Percentiles rank a stretch among this genome's conserved stretches.
Evolutionary conservation across 2,888 invertebrate genomes (phyloP).

Genomic region (Trisateles emortualis): DNA sequence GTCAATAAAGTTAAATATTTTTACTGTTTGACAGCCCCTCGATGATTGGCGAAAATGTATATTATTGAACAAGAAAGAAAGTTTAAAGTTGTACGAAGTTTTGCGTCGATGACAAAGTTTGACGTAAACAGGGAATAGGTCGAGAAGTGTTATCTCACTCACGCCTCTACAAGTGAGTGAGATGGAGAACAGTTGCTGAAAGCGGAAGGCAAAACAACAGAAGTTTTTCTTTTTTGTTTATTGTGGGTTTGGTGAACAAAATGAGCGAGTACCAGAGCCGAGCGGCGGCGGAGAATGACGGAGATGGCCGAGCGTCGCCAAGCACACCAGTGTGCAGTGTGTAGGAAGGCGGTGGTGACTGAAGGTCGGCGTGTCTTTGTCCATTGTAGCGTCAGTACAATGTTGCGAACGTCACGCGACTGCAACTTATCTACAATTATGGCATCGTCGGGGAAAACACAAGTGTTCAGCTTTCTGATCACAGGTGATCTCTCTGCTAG

Average conservation of each 20-base stretch:
- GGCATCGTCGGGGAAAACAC: not conserved
- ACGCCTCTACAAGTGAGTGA: slow-evolving; percentile 3
- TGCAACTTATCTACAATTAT: not conserved
- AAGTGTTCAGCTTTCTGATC: slow-evolving; percentile 13
- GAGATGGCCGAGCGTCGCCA: slow-evolving; percentile 5
- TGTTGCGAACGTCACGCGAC: slow-evolving; percentile 13
- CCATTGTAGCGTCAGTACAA: slow-evolving; percentile 8
- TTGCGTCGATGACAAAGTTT: slow-evolving; percentile 39
- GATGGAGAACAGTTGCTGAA: slow-evolving; percentile 12
- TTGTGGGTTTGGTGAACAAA: not conserved
- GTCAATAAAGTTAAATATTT: slow-evolving; percentile 36
- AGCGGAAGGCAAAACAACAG: slow-evolving; percentile 20
- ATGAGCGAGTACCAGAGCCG: not conserved
- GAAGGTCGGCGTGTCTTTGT: slow-evolving; percentile 14
- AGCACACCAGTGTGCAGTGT: slow-evolving; percentile 1
- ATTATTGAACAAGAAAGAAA: not conserved
- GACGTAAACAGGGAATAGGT: slow-evolving; percentile 34
- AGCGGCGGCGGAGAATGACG: slow-evolving; percentile 6
- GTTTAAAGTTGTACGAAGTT: slow-evolving; percentile 17
- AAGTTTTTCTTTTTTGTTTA: slow-evolving; percentile 34
- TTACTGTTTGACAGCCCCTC: slow-evolving; percentile 11
- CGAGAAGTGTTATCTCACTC: slow-evolving; percentile 15
- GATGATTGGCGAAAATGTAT: slow-evolving; percentile 2
- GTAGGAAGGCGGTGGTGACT: too few species aligned
- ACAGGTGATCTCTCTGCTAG: not conserved